Evolutionary conservation across 2,797 vertebrate genomes (phyloP).

Genomic region (Nannoperca obscura): DNA sequence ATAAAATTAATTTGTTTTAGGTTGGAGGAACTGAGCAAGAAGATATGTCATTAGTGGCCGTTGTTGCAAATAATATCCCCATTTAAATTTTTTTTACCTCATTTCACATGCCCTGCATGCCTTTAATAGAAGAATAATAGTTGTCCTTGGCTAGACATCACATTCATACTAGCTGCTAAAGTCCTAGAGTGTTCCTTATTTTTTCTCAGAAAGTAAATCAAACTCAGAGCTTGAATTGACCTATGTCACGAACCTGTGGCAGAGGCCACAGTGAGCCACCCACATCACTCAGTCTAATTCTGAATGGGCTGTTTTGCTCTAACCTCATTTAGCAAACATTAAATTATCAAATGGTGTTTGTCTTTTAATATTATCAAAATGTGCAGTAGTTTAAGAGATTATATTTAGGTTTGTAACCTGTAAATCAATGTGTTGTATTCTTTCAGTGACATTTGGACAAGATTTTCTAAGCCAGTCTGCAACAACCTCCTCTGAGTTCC

Average conservation of each 20-base stretch:
- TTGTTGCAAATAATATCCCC: slow-evolving; percentile 10
- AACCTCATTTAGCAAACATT: background rate
- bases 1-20: background rate
- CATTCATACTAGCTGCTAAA: background rate
- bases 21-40: background rate
- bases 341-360: background rate
- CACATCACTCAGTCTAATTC: background rate
- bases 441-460: background rate
- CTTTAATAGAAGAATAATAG: slow-evolving; percentile 5
- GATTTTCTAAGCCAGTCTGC: background rate
- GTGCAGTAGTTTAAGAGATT: background rate
- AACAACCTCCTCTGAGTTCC: background rate
- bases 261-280: background rate
- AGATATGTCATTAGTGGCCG: slow-evolving; percentile 4
- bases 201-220: background rate
- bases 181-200: background rate
- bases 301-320: accelerated
- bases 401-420: background rate
- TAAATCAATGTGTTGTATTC: background rate
- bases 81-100: too few species aligned
- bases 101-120: background rate
- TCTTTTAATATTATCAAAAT: background rate
- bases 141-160: background rate
- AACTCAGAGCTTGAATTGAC: background rate
- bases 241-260: background rate